phyloP scores from a whole-genome alignment of 2,113 vertebrate genomes.

The Mungos mungo region DNA sequence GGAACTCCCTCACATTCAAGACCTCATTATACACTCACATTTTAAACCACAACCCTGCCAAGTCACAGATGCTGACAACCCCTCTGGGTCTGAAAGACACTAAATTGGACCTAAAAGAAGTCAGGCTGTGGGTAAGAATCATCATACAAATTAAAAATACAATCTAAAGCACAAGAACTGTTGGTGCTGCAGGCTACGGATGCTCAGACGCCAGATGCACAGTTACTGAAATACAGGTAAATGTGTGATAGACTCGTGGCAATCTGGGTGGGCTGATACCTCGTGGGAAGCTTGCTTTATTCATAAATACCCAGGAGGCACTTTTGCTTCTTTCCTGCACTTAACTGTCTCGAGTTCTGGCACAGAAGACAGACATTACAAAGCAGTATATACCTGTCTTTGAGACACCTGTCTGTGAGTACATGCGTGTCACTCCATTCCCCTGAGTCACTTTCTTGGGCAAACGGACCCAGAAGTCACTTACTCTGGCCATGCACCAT shows the following conservation, averaged over 20 bases:
- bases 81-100: conserved; percentile 66
- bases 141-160: conserved; percentile 71
- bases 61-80: conserved; percentile 47
- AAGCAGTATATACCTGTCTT: conserved; percentile 39
- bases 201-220: conserved; percentile 48
- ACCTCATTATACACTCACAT: conserved; percentile 46
- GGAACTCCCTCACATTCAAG: conserved; percentile 24
- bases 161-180: neutral
- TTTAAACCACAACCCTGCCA: conserved; percentile 45
- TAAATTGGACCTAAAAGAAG: conserved; percentile 70
- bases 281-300: conserved; percentile 60
- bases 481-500: neutral
- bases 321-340: neutral
- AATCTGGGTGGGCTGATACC: conserved; percentile 61
- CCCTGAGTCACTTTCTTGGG: neutral
- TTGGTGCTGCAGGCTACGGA: conserved; percentile 57
- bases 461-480: conserved; percentile 15
- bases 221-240: neutral
- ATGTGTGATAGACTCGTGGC: neutral
- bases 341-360: conserved; percentile 49
- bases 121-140: conserved; percentile 65
- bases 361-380: conserved; percentile 32
- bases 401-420: neutral
- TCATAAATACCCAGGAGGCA: conserved; percentile 63
- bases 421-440: neutral